These are phyloP conservation scores for Siniperca chuatsi DNA, from an alignment of 2,113 vertebrate genomes.

Conservation along the genomic window DNA sequence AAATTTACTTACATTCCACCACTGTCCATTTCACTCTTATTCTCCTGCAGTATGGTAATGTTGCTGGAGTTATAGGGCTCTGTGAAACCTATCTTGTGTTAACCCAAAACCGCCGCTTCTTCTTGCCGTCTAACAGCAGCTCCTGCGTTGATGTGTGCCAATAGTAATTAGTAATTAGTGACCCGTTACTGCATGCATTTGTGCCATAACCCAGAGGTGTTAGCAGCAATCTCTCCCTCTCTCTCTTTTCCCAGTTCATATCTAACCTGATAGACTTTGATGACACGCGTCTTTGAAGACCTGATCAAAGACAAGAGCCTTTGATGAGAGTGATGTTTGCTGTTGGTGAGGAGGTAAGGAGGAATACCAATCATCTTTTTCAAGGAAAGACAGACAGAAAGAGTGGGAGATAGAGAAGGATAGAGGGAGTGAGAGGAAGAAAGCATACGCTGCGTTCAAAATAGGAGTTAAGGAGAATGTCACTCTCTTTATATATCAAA, in stretches of 20 bases:
- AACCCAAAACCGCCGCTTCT: conserved; percentile 26
- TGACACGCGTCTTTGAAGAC: conserved; percentile 80
- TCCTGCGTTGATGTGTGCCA: conserved; percentile 29
- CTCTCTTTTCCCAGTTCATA: conserved; percentile 66
- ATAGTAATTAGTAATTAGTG: conserved; percentile 80
- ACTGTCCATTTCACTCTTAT: not conserved
- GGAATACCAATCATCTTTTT: conserved; percentile 75
- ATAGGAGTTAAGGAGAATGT: too few species aligned
- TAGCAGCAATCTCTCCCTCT: conserved; percentile 40
- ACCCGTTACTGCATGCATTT: conserved; percentile 68
- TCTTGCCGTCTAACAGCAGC: conserved; percentile 16
- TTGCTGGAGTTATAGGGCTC: conserved; percentile 22
- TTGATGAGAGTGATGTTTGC: conserved; percentile 81
- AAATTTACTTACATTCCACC: not conserved
- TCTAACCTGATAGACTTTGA: conserved; percentile 81
- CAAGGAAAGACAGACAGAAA: conserved; percentile 31
- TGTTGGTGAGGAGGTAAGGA: conserved; percentile 73
- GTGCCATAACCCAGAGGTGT: conserved; percentile 63
- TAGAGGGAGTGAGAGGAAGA: conserved; percentile 5
- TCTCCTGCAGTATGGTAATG: not conserved
- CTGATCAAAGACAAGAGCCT: conserved; percentile 78
- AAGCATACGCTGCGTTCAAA: conserved; percentile 4
- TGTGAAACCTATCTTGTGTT: conserved; percentile 26
- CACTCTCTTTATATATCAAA: not conserved
- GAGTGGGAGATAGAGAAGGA: not conserved